Evolutionary conservation across 1,140 invertebrate species (phyloP).

Genomic region (Trichogramma pretiosum): DNA sequence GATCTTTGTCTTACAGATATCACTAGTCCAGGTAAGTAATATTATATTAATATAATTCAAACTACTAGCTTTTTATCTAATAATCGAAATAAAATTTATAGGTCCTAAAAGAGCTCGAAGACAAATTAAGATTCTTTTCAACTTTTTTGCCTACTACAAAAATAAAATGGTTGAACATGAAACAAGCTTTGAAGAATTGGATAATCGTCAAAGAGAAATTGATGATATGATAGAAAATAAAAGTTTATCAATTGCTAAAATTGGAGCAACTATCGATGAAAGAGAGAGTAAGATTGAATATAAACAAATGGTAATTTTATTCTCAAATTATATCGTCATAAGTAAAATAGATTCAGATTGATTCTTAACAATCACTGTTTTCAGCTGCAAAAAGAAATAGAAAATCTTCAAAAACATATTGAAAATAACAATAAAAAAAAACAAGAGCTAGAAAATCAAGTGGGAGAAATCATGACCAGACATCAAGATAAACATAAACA

Average conservation of each 20-base stretch:
- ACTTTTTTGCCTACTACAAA: slow-evolving; percentile 28
- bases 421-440: slow-evolving; percentile 14
- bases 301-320: slow-evolving; percentile 10
- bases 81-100: slow-evolving; percentile 9
- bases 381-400: slow-evolving; percentile 23
- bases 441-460: slow-evolving; percentile 8
- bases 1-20: slow-evolving; percentile 30
- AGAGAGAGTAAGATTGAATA: slow-evolving; percentile 20
- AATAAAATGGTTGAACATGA: slow-evolving; percentile 22
- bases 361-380: not conserved
- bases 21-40: slow-evolving; percentile 24
- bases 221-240: slow-evolving; percentile 20
- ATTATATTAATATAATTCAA: not conserved
- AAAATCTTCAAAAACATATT: slow-evolving; percentile 11
- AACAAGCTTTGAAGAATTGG: slow-evolving; percentile 19
- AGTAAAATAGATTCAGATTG: not conserved
- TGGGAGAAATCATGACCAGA: slow-evolving; percentile 1
- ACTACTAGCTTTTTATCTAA: not conserved
- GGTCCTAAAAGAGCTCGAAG: slow-evolving; percentile 26
- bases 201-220: slow-evolving; percentile 13
- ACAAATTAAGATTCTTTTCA: slow-evolving; percentile 25
- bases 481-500: slow-evolving; percentile 11
- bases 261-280: slow-evolving; percentile 16
- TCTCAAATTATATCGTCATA: not conserved
- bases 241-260: slow-evolving; percentile 14